Conservation (phyloP, 1,140 invertebrate species). For the Leucophenga varia region DNA sequence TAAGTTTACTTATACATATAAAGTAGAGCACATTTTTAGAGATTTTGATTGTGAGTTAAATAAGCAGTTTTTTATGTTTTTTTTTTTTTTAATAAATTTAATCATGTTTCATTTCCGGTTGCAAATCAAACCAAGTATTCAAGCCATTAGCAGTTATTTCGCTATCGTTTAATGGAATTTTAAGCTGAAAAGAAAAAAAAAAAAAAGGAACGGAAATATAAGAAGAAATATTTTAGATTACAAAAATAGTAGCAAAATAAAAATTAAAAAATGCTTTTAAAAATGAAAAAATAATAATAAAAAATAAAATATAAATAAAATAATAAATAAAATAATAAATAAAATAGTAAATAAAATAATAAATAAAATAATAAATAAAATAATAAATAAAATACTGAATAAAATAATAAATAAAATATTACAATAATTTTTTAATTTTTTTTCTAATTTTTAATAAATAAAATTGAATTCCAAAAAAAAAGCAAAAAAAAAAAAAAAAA, state of each 20-base stretch:
- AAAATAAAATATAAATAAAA: background rate
- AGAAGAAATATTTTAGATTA: conserved; percentile 57
- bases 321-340: background rate
- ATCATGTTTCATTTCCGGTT: conserved; percentile 55
- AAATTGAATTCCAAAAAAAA: background rate
- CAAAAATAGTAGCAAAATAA: conserved; percentile 73
- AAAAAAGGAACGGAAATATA: background rate
- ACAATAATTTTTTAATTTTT: background rate
- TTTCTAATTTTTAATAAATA: background rate
- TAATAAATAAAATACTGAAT: background rate
- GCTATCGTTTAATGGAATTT: conserved; percentile 44
- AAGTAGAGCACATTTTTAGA: conserved; percentile 29
- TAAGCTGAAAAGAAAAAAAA: conserved; percentile 33
- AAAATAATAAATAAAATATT: background rate
- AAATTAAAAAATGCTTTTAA: background rate
- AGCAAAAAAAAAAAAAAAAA: background rate
- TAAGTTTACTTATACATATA: background rate
- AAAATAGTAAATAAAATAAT: background rate
- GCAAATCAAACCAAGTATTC: conserved; percentile 65
- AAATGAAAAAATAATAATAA: background rate
- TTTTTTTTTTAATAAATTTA: conserved; percentile 11
- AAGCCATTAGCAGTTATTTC: conserved; percentile 53
- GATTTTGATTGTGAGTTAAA: conserved; percentile 5
- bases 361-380: background rate
- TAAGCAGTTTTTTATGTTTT: background rate